phyloP scores from a whole-genome alignment of 2,113 vertebrate genomes.

The Falcunculus frontatus region DNA sequence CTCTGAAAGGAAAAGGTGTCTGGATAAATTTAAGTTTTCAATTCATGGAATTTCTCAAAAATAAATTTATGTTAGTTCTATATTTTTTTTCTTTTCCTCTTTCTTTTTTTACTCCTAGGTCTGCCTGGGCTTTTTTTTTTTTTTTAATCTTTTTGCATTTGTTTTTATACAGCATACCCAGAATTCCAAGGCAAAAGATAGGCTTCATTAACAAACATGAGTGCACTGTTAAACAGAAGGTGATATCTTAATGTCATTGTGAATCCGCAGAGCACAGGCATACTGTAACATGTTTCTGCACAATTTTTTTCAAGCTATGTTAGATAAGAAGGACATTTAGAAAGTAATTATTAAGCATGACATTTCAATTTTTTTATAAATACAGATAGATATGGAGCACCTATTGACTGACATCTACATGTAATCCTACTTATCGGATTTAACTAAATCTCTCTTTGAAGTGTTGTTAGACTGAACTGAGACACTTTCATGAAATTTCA shows the following conservation, averaged over 20 bases:
- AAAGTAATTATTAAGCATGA: slow-evolving; percentile 7
- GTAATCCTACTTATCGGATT: slow-evolving; percentile 47
- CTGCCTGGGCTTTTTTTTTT: background rate
- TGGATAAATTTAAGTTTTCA: background rate
- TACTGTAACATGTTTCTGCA: background rate
- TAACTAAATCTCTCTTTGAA: slow-evolving; percentile 36
- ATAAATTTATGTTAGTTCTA: background rate
- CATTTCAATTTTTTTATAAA: background rate
- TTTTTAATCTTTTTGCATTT: background rate
- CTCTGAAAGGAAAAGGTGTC: background rate
- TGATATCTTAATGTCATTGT: background rate
- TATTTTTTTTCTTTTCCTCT: background rate
- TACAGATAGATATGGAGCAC: background rate
- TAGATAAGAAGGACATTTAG: background rate
- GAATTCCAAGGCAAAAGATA: background rate
- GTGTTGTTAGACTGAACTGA: background rate
- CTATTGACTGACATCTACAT: slow-evolving; percentile 31
- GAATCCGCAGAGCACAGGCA: background rate
- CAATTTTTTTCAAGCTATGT: background rate
- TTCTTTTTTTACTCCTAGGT: background rate
- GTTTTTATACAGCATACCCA: background rate
- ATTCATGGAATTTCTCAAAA: background rate
- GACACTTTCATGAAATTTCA: slow-evolving; percentile 28
- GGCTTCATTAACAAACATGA: background rate
- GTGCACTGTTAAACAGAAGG: background rate